Evolutionary conservation across 2,113 vertebrate genomes (phyloP).

Genomic region (Aphelocoma coerulescens): DNA sequence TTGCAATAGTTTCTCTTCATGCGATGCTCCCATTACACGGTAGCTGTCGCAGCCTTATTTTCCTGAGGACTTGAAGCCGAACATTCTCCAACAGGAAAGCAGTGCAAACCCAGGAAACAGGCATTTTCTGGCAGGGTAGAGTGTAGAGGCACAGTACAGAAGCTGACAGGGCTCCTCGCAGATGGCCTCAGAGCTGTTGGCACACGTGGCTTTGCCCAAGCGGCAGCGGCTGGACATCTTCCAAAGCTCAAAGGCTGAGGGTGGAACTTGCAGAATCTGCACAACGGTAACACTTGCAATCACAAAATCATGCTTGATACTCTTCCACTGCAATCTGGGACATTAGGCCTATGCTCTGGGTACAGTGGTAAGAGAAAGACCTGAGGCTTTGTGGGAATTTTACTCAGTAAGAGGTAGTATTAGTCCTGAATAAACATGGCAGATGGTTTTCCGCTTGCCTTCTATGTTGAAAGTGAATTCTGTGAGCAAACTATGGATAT

Average conservation of each 20-base stretch:
- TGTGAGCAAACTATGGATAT: not conserved
- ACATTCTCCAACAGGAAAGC: not conserved
- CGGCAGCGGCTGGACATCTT: not conserved
- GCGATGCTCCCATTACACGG: not conserved
- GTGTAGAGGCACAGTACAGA: not conserved
- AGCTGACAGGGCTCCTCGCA: not conserved
- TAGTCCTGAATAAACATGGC: not conserved
- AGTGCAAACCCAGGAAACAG: not conserved
- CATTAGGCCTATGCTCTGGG: not conserved
- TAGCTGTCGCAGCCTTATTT: not conserved
- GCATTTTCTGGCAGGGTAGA: not conserved
- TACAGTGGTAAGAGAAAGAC: not conserved
- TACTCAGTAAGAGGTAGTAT: not conserved
- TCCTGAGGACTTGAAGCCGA: rapidly evolving
- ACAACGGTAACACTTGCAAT: rapidly evolving
- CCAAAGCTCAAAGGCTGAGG: not conserved
- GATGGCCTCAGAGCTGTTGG: not conserved
- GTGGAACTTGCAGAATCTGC: not conserved
- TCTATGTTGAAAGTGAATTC: not conserved
- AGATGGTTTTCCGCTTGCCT: not conserved
- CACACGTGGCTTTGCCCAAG: rapidly evolving
- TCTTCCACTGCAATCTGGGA: not conserved
- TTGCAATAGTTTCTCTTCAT: not conserved
- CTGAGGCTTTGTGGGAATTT: not conserved
- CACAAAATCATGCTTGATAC: not conserved